Evolutionary conservation across 2,888 invertebrate genomes (phyloP), one percentile per base, ranked within the genome.

Genomic region (Scotopteryx bipunctaria): DNA sequence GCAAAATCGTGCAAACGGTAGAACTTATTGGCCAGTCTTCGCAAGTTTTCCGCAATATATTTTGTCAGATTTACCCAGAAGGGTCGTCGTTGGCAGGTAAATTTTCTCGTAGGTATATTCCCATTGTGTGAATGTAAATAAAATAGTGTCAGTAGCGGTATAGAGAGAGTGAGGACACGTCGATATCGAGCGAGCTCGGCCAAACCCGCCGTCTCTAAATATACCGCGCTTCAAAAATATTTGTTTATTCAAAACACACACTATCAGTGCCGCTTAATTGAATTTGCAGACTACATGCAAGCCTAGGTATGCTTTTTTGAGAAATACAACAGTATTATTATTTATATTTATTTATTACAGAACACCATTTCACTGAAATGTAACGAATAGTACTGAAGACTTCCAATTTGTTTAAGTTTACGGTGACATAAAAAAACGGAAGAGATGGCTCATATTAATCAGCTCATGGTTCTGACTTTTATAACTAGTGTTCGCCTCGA

Each of bases 201-300:
- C 57, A 44, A 57, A 57, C 53, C 60, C 60, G 53, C 61, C 61
- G 59, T 64, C 65, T 71, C 72, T 65, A 70, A 71, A 69, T 66
- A 73, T 67, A 67, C 67, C 66, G 50, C 61, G 61, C 59, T 64
- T 69, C 67, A 61, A 73, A 73, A 73, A 74, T 74, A 71, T 72
- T 70, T 70, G 66, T 70, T 56, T 65, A 66, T 69, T 67, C 61
- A 64, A 65, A 67, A 50, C 44, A 48, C 43, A 54, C 46, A 45
- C 40, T 47, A 47, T 42, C 40, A 57, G 31, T 6, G 31, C 48
- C 32, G 17, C 41, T 40, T 52, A 41, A 48, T 45, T 44, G 13
- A 29, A 59, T 48, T 41, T 33, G 25, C 38, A 43, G 23, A 46
- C 47, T 47, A 14, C 23, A 42, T 23, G 21, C 27, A 8, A 32